A percentile compares a stretch with the other conserved stretches of the same genome.
Evolutionary conservation across 2,888 invertebrate species (phyloP).

Genomic region (Sminthurides aquaticus): DNA sequence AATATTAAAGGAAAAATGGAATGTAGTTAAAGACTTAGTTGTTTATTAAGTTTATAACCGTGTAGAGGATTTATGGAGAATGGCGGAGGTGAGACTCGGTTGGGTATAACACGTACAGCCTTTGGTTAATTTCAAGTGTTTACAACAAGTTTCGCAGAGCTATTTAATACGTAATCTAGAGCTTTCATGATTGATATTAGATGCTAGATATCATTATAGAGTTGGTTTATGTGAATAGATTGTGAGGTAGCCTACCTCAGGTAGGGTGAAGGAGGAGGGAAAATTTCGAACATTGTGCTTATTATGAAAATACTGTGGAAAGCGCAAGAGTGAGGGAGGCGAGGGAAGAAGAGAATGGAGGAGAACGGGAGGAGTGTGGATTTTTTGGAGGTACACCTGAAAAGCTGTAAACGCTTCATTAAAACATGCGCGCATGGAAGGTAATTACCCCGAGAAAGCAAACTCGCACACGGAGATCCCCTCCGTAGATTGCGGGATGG

Average conservation of each 20-base stretch:
- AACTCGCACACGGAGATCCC: neutral
- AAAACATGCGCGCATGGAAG: neutral
- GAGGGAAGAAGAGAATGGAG: too few species aligned
- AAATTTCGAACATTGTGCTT: too few species aligned
- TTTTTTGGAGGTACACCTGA: too few species aligned
- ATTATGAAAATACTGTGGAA: too few species aligned
- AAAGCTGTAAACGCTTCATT: neutral
- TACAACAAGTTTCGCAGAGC: constrained; percentile 9
- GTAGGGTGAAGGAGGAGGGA: too few species aligned
- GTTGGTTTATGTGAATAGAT: neutral
- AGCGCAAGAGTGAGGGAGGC: too few species aligned
- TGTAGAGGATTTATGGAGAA: too few species aligned
- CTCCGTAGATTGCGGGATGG: neutral
- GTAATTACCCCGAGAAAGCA: neutral
- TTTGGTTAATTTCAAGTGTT: neutral
- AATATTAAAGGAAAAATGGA: too few species aligned
- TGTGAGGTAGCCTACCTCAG: too few species aligned
- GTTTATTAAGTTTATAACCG: too few species aligned
- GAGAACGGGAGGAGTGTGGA: too few species aligned
- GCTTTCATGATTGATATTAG: constrained; percentile 20
- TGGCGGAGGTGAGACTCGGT: neutral
- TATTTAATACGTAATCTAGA: constrained; percentile 21
- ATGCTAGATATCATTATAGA: neutral
- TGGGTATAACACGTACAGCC: neutral
- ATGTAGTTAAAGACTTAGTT: too few species aligned